Percentiles rank a stretch among this genome's conserved stretches.
These are phyloP conservation scores for Euleptes europaea DNA, from an alignment of 2,113 vertebrate species.

Conservation along the genomic window DNA sequence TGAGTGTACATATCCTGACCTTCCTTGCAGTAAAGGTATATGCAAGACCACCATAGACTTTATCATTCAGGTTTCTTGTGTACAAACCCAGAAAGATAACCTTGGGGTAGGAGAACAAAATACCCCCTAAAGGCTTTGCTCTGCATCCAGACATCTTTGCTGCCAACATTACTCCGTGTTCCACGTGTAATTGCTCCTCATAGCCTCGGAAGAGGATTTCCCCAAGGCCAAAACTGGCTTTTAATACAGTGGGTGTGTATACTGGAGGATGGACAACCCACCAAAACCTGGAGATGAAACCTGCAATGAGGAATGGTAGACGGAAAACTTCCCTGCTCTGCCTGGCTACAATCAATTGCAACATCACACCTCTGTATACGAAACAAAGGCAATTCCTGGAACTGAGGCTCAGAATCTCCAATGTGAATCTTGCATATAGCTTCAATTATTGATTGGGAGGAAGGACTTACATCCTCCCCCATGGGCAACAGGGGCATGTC, in stretches of 20 bases:
- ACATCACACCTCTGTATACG: not conserved
- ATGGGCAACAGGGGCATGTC: slow-evolving; percentile 23
- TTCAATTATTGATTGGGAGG: slow-evolving; percentile 65
- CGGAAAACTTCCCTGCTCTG: slow-evolving; percentile 10
- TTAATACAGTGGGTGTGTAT: not conserved
- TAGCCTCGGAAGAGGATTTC: slow-evolving; percentile 13
- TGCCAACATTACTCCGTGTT: rapidly evolving
- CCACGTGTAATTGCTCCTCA: not conserved
- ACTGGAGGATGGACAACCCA: not conserved
- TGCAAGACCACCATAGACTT: not conserved
- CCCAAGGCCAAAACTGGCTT: slow-evolving; percentile 53
- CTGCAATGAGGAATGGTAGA: not conserved
- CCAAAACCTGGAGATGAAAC: not conserved
- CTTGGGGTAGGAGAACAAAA: not conserved
- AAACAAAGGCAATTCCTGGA: slow-evolving; percentile 20
- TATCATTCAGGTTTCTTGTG: not conserved
- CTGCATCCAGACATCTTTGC: not conserved
- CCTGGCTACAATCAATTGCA: not conserved
- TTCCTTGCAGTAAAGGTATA: not conserved
- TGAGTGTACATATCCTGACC: not conserved
- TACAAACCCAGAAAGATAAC: not conserved
- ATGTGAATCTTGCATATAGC: slow-evolving; percentile 34
- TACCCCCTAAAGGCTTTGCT: not conserved
- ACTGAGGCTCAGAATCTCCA: slow-evolving; percentile 11
- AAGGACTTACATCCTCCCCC: slow-evolving; percentile 50